Evolutionary conservation across 2,797 vertebrate species (phyloP).

Genomic region (Poeciliopsis gracilis): DNA sequence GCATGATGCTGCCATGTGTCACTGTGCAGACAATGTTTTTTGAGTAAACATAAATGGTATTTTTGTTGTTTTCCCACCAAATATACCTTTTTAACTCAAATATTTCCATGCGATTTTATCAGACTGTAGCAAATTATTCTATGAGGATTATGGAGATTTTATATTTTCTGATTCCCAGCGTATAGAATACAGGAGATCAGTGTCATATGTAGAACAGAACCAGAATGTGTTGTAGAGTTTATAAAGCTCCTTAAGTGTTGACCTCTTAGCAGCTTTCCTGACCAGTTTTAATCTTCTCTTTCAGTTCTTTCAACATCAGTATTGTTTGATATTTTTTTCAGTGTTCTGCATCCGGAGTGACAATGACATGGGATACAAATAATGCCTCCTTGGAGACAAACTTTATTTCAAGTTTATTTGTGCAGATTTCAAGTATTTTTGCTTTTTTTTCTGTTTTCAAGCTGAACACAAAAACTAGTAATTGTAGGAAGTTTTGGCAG

Average conservation of each 20-base stretch:
- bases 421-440: neutral
- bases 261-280: neutral
- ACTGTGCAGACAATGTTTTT: neutral
- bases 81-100: neutral
- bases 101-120: neutral
- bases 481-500: neutral
- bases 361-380: neutral
- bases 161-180: neutral
- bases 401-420: neutral
- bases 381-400: neutral
- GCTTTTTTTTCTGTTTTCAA: neutral
- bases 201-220: neutral
- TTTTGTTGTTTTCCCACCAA: neutral
- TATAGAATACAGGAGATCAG: neutral
- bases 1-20: neutral
- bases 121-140: neutral
- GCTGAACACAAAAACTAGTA: neutral
- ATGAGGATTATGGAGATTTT: neutral
- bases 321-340: neutral
- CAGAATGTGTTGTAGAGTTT: neutral
- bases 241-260: neutral
- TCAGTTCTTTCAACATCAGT: neutral
- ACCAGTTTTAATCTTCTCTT: neutral
- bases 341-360: neutral
- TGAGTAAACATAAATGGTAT: neutral